These are phyloP conservation scores for Ridgeia piscesae DNA, from an alignment of 1,140 invertebrate species.

Conservation along the genomic window DNA sequence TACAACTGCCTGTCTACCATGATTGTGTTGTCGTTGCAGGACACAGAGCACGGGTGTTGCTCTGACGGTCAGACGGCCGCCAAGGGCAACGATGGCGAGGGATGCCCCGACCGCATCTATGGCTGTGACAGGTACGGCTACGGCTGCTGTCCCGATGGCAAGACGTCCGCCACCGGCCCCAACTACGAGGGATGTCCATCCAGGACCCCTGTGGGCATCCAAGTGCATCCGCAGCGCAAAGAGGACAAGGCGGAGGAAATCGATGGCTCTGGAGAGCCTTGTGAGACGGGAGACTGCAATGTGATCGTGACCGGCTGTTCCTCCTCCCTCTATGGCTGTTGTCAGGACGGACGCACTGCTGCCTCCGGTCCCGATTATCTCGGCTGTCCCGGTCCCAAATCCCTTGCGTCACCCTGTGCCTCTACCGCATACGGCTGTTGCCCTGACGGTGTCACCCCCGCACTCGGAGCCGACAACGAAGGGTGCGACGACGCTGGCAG, in stretches of 20 bases:
- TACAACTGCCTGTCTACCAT: too few species aligned
- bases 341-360: conserved; percentile 75
- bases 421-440: conserved; percentile 37
- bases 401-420: conserved; percentile 23
- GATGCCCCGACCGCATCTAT: conserved; percentile 40
- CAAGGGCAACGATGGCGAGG: conserved; percentile 45
- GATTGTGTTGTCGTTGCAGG: not conserved
- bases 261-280: not conserved
- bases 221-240: not conserved
- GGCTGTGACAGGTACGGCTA: conserved; percentile 49
- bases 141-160: conserved; percentile 83
- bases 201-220: not conserved
- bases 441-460: conserved; percentile 46
- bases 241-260: not conserved
- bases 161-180: conserved; percentile 73
- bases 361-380: conserved; percentile 68
- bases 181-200: conserved; percentile 24
- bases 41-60: conserved; percentile 52
- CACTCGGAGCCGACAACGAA: conserved; percentile 51
- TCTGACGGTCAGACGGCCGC: conserved; percentile 53
- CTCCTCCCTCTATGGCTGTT: conserved; percentile 70
- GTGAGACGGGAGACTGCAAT: not conserved
- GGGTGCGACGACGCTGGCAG: conserved; percentile 45
- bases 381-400: conserved; percentile 51
- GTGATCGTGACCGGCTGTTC: conserved; percentile 27